Conservation (phyloP, 2,113 vertebrate species). For the Redunca redunca region DNA sequence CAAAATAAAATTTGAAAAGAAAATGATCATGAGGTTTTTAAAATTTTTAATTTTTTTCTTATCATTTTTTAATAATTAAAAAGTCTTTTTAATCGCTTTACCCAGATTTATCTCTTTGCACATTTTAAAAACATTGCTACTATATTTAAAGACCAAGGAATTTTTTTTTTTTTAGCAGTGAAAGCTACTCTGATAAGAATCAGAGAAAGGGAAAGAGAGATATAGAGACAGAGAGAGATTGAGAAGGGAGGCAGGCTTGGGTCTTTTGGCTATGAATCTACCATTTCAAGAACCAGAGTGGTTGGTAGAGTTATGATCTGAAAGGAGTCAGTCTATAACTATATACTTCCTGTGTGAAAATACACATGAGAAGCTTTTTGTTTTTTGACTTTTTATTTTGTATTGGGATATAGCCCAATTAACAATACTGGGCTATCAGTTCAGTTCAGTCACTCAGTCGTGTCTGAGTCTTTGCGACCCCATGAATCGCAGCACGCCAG, state of each 20-base stretch:
- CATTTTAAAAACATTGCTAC: background rate
- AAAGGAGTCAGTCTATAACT: background rate
- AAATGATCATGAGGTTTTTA: background rate
- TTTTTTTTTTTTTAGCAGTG: background rate
- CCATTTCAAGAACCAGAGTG: background rate
- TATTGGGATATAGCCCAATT: background rate
- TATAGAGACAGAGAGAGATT: background rate
- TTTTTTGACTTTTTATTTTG: background rate
- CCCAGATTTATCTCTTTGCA: background rate
- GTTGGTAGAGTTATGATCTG: background rate
- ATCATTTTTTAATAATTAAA: slow-evolving; percentile 5
- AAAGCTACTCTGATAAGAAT: slow-evolving; percentile 16
- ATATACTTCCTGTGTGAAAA: background rate
- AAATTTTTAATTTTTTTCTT: background rate
- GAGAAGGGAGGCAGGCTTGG: background rate
- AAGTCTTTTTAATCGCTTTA: slow-evolving; percentile 18
- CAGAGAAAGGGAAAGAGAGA: background rate
- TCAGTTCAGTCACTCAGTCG: too few species aligned
- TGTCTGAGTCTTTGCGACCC: too few species aligned
- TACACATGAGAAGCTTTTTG: background rate
- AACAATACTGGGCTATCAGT: background rate
- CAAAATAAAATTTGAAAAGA: slow-evolving; percentile 2
- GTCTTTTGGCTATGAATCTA: background rate
- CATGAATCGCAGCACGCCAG: too few species aligned
- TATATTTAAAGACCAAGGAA: background rate